A percentile compares a stretch with the other conserved stretches of the same genome.
These are phyloP conservation scores for Agriotes lineatus DNA, from an alignment of 2,888 invertebrate species.

Conservation along the genomic window DNA sequence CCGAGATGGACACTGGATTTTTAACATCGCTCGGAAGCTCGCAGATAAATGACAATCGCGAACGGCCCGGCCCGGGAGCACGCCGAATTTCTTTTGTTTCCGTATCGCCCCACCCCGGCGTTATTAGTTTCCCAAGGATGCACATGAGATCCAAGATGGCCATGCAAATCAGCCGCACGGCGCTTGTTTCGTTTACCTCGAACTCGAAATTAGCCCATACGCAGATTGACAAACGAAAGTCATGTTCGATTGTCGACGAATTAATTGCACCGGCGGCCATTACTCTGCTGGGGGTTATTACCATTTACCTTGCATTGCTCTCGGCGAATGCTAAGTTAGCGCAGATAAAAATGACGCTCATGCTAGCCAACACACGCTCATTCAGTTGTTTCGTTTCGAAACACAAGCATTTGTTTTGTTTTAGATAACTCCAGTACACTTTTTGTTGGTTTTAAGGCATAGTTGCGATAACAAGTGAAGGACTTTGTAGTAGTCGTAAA, in stretches of 20 bases:
- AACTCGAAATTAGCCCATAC: too few species aligned
- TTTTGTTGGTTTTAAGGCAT: too few species aligned
- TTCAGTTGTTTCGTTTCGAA: too few species aligned
- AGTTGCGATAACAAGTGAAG: too few species aligned
- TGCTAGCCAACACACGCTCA: too few species aligned
- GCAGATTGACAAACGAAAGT: neutral
- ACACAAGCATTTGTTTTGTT: too few species aligned
- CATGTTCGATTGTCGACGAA: neutral
- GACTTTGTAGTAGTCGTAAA: too few species aligned
- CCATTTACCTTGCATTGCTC: neutral
- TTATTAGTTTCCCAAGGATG: conserved; percentile 25
- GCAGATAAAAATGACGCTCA: too few species aligned
- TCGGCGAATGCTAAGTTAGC: too few species aligned
- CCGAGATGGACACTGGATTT: conserved; percentile 46
- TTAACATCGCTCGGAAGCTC: conserved; percentile 36
- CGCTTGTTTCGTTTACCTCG: too few species aligned
- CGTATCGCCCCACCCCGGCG: conserved; percentile 13
- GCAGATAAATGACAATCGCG: conserved; percentile 44
- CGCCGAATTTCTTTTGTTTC: conserved; percentile 37
- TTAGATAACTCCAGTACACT: too few species aligned
- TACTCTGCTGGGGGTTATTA: conserved; percentile 6
- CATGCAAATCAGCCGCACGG: too few species aligned
- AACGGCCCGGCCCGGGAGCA: conserved; percentile 35
- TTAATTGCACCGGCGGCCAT: conserved; percentile 1
- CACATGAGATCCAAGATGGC: conserved; percentile 19